Evolutionary conservation across 30 jellyfish, hydroid and myxozoan genomes (phyloP).

Genomic region (Aurelia sp.): DNA sequence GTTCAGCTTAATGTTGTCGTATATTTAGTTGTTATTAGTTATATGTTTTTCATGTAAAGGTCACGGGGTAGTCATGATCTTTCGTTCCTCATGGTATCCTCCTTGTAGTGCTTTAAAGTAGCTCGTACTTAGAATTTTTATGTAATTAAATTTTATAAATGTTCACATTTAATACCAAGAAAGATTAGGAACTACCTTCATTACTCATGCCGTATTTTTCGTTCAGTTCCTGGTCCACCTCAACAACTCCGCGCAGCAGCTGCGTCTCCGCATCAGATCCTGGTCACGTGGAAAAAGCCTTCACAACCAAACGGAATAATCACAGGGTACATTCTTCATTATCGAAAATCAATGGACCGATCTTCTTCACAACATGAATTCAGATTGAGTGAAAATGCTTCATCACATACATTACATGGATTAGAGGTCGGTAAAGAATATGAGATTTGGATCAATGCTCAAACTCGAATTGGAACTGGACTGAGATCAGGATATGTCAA

Average conservation of each 20-base stretch:
- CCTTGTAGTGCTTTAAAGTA: no score
- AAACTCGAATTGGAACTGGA: conserved; percentile 84
- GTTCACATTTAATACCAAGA: no score
- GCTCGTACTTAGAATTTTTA: no score
- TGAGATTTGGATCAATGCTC: conserved; percentile 90
- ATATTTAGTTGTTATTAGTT: no score
- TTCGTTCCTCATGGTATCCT: no score
- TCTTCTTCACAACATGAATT: conserved; percentile 65
- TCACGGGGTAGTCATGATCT: no score
- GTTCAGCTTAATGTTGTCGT: no score
- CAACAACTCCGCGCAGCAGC: conserved; percentile 85
- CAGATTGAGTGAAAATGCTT: conserved; percentile 38
- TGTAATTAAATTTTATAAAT: neutral
- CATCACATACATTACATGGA: conserved; percentile 70
- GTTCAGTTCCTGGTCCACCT: conserved; percentile 92
- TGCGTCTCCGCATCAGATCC: conserved; percentile 86
- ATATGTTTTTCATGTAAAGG: no score
- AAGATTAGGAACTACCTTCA: no score
- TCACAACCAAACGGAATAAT: conserved; percentile 83
- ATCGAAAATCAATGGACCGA: conserved; percentile 69
- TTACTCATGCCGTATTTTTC: no score
- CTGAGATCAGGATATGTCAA: conserved; percentile 60
- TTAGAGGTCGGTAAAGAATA: conserved; percentile 80
- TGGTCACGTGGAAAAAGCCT: conserved; percentile 93
- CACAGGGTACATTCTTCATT: conserved; percentile 75